Evolutionary conservation across 2,113 vertebrate species (phyloP), one percentile per base, ranked within the genome.

Genomic region (Dicerorhinus sumatrensis): DNA sequence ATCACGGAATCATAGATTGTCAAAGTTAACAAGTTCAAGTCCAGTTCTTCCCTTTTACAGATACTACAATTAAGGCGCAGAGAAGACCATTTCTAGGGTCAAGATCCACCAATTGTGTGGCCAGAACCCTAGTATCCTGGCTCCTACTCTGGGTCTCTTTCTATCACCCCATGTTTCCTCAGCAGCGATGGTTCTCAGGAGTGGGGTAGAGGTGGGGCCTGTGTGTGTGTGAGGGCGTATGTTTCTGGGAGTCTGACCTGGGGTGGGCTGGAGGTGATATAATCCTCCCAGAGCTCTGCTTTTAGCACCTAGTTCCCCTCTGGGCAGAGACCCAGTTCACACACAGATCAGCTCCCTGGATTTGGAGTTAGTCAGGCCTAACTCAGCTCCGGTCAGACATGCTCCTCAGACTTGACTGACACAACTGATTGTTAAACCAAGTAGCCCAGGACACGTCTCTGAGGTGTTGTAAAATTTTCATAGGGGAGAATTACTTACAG

Each of bases 81-180:
- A 58, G 46, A 81, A 93, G 80, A 80, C 33, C 29, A 70, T 72
- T 91, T 91, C 70, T 21, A 27, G 36, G 42, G 8, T n/a, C n/a
- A 69, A 81, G 62, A 46, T 13, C 54, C 14, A n/a, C 17, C 13
- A 13, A 0, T 7, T 9, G 2, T 75, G 62, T 62, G 80, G 46
- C n/a, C 13, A 51, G 17, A 83, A 33, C 29, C 21, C 11, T 1
- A 17, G 31, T 17, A 20, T 46, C 12, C 17, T 0, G 9, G n/a
- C 39, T 51, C 25, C n/a, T 73, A 1, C 51, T 46, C 14, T 27
- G 6, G 8, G 42, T 16, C 12, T 31, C n/a, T 63, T 91, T 79
- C 39, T 72, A 8, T 23, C 1, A 2, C 9, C 3, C 4, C 20
- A 7, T 3, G 13, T 67, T 77, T 70, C 48, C 46, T 96, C 16